Base-by-base conservation (phyloP, 2,888 invertebrate genomes). In the Noctua comes region DNA sequence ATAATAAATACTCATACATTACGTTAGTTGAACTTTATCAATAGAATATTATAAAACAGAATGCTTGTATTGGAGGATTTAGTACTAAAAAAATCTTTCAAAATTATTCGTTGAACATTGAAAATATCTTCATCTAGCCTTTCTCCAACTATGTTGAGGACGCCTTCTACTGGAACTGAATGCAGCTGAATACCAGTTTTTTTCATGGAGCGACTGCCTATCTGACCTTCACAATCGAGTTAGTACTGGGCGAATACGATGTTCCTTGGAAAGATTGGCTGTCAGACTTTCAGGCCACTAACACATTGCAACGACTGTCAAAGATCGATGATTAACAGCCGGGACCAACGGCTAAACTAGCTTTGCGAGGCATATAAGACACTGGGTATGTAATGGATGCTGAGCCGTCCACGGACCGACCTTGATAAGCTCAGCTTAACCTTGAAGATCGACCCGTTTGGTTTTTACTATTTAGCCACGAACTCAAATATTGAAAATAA, bases 1-100 rank as follows among this genome's bases (percentile, higher is more conserved):
- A 71, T 54, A 40, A 59, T 73, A 27, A 59, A 79, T 31, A 79
- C 13, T 13, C 21, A 36, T 72, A 64, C 36, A 27, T 57, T 73
- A 43, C 43, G 6, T 43, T 46, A 2, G 24, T 36, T 4, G 18
- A 24, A n/a, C 7, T 73, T 40, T 43, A 72, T 48, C 31, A 57
- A 40, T n/a, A 48, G 10, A 16, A 64, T 24, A 36, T 1, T 18
- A 48, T 18, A 16, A 43, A 65, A 40, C n/a, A 62, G 62, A n/a
- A 36, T 40, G n/a, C 24, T 40, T n/a, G 7, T 1, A 66, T n/a
- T 43, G 43, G 1, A 16, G 16, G n/a, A 40, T 13, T 46, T 1
- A 16, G 16, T 46, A 46, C 10, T 10, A 43, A 43, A 10, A 10
- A 43, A 10, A 43, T 24, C 4, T 21, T 64, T 64, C n/a, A 1